These are phyloP conservation scores for Hylaeus volcanicus DNA, from an alignment of 1,140 invertebrate genomes.

Conservation along the genomic window DNA sequence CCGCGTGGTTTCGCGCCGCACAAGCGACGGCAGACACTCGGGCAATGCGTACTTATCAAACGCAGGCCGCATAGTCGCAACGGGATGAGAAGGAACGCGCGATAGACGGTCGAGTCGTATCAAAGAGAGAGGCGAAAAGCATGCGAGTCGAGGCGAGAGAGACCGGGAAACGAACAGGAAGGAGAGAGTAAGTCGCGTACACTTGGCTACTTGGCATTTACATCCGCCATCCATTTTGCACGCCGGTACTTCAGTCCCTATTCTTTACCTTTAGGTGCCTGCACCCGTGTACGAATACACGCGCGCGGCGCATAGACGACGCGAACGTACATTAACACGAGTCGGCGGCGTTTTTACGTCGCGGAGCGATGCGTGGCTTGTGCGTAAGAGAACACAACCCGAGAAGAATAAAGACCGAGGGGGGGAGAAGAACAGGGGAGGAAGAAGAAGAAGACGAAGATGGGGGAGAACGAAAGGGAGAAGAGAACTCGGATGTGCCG, in stretches of 20 bases:
- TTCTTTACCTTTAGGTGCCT: constrained; percentile 64
- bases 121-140: constrained; percentile 10
- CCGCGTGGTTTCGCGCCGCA: constrained; percentile 52
- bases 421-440: background rate
- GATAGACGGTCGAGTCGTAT: constrained; percentile 4
- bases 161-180: constrained; percentile 4
- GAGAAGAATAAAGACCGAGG: background rate
- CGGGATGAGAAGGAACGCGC: constrained; percentile 27
- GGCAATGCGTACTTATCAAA: constrained; percentile 64
- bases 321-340: constrained; percentile 21
- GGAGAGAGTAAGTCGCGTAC: constrained; percentile 39
- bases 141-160: background rate
- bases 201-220: constrained; percentile 72
- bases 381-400: constrained; percentile 22
- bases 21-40: constrained; percentile 56
- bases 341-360: constrained; percentile 31
- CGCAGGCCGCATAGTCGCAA: constrained; percentile 28
- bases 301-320: background rate
- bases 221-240: constrained; percentile 71
- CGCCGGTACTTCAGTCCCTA: constrained; percentile 59
- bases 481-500: constrained; percentile 56
- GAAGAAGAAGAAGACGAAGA: constrained; percentile 6
- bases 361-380: constrained; percentile 17
- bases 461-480: constrained; percentile 22
- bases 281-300: constrained; percentile 49